These are phyloP conservation scores for Myanophis thanlyinensis DNA, from an alignment of 2,113 vertebrate genomes.

Conservation along the genomic window DNA sequence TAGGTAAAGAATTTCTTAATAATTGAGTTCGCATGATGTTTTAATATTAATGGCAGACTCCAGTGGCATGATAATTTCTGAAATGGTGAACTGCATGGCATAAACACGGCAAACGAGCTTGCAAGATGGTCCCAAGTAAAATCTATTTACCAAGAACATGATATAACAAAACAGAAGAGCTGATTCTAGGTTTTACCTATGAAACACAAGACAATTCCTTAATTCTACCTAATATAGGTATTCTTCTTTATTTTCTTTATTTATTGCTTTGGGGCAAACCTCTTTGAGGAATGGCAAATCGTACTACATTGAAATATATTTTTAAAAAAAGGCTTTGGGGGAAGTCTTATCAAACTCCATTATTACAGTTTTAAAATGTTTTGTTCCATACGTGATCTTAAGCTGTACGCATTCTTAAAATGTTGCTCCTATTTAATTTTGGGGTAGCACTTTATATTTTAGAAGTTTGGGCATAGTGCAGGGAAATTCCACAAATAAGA, in stretches of 20 bases:
- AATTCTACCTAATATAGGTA: conserved; percentile 34
- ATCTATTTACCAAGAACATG: conserved; percentile 47
- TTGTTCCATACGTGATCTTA: conserved; percentile 65
- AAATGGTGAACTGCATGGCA: conserved; percentile 91
- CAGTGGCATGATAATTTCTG: conserved; percentile 84
- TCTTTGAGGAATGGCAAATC: conserved; percentile 55
- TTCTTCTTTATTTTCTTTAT: conserved; percentile 1
- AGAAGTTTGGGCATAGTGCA: conserved; percentile 64
- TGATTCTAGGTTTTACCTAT: not conserved
- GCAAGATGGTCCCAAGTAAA: conserved; percentile 69
- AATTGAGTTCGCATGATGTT: conserved; percentile 75
- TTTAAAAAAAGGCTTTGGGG: conserved; percentile 61
- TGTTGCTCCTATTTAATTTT: conserved; percentile 63
- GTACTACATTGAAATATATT: conserved; percentile 53
- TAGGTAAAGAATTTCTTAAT: conserved; percentile 62
- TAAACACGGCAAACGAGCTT: conserved; percentile 71
- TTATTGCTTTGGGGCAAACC: conserved; percentile 45
- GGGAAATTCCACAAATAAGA: conserved; percentile 68
- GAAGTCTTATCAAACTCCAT: conserved; percentile 74
- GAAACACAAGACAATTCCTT: conserved; percentile 2
- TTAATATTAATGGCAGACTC: conserved; percentile 71
- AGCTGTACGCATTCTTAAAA: conserved; percentile 17
- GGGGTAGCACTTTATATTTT: conserved; percentile 73
- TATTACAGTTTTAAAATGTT: conserved; percentile 71
- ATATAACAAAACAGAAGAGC: conserved; percentile 25